Evolutionary conservation across 2,888 invertebrate species (phyloP), one percentile per base, ranked within the genome.

Genomic region (Zhengitettix transpicula): DNA sequence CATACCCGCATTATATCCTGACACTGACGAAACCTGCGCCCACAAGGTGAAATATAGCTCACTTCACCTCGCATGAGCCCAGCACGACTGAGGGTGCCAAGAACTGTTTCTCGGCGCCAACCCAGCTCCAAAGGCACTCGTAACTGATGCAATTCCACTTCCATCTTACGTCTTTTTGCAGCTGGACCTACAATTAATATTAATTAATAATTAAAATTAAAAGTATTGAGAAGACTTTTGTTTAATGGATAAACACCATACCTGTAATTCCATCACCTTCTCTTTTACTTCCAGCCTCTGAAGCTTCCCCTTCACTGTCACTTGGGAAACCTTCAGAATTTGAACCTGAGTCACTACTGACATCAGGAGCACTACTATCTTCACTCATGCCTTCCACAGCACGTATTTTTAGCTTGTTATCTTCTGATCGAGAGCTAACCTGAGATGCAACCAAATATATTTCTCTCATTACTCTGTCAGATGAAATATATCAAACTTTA

Each of bases 51-150:
- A 64, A 84, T 83, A 74, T 98, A 98, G 61, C 85, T 82, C 55
- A 98, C 96, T 70, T 97, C 96, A n/a, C 97, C 95, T 66, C 88
- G 86, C 65, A 90, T 85, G 64, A 87, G 85, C 51, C 94, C 93
- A 68, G 84, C 87, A 66, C 88, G 85, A 9, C 90, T 91, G 10
- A 95, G 79, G 9, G 90, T 89, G 64, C 87, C 83, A 68, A 96
- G 91, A 59, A 91, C 81, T 0, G 95, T 95, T 71, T 93, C 89
- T n/a, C 96, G 79, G 68, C 88, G 87, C 96, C 96, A 96, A 62
- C 93, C 94, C 74, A 80, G 76, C 58, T 81, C 82, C 40, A 87
- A 69, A 0, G 87, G 86, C 59, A 83, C 76, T 55, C 81, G 74
- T 58, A 87, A 70, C 65, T 83, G 80, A 40, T 77, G 74, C 69